These are phyloP conservation scores for Anaspis maculata DNA, from an alignment of 2,888 invertebrate species.

Conservation along the genomic window DNA sequence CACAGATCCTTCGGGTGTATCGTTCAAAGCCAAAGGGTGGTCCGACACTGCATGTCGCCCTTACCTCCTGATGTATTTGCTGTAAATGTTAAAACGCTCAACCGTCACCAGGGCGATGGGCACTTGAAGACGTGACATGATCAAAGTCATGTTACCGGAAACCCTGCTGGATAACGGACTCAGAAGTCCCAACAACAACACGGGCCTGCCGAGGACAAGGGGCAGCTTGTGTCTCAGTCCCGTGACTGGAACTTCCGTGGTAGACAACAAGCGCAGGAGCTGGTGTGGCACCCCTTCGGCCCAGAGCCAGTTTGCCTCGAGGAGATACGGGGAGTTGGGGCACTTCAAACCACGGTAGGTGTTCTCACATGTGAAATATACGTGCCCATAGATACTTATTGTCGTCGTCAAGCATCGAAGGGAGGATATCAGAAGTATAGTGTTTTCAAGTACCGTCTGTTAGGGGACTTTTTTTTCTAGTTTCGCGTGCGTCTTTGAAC, in stretches of 20 bases:
- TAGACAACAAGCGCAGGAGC: constrained; percentile 36
- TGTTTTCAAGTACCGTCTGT: too few relatives aligned
- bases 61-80: not conserved
- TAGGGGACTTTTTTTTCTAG: too few relatives aligned
- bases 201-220: constrained; percentile 34
- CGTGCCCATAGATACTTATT: too few relatives aligned
- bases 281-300: constrained; percentile 38
- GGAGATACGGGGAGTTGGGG: constrained; percentile 38
- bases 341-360: constrained; percentile 40
- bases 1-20: constrained; percentile 8
- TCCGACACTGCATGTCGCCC: too few relatives aligned
- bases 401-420: too few relatives aligned
- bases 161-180: constrained; percentile 35
- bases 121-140: constrained; percentile 4
- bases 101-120: constrained; percentile 8
- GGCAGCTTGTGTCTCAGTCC: constrained; percentile 39
- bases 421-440: too few relatives aligned
- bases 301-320: constrained; percentile 22
- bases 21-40: too few relatives aligned
- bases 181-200: constrained; percentile 39
- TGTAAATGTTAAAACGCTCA: too few relatives aligned
- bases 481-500: too few relatives aligned
- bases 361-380: too few relatives aligned
- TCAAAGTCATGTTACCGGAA: constrained; percentile 36
- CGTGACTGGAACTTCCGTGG: constrained; percentile 28